Percentiles rank a stretch among this genome's conserved stretches.
Evolutionary conservation across 2,888 invertebrate species (phyloP).

Genomic region (Cheilosia soror): DNA sequence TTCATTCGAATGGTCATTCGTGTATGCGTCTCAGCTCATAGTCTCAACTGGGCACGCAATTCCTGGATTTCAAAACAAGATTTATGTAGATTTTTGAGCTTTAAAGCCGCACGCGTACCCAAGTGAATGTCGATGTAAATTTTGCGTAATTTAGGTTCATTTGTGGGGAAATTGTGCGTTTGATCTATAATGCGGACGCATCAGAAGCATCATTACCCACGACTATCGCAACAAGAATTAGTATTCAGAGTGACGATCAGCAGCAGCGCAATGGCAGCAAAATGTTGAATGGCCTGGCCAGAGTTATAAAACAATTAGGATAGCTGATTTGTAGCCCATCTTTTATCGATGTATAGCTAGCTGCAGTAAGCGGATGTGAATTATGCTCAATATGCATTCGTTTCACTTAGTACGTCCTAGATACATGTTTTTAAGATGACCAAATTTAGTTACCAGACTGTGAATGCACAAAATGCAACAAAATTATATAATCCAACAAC

Average conservation of each 20-base stretch:
- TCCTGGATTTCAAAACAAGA: conserved; percentile 69
- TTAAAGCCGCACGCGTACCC: conserved; percentile 59
- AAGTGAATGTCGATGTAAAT: conserved; percentile 57
- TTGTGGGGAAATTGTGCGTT: conserved; percentile 68
- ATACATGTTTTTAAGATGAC: no score
- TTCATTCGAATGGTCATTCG: neutral
- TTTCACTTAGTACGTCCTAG: no score
- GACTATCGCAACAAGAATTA: conserved; percentile 45
- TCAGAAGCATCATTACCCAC: conserved; percentile 65
- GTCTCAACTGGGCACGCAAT: conserved; percentile 41
- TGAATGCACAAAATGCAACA: neutral
- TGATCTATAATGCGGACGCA: conserved; percentile 54
- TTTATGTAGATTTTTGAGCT: conserved; percentile 69
- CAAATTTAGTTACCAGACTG: no score
- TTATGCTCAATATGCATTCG: neutral
- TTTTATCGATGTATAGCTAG: conserved; percentile 24
- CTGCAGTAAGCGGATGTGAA: conserved; percentile 7
- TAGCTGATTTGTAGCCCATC: conserved; percentile 57
- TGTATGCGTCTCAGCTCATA: neutral
- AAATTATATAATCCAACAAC: neutral
- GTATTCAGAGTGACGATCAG: conserved; percentile 58
- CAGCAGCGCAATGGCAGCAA: conserved; percentile 11
- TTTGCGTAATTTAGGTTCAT: conserved; percentile 69
- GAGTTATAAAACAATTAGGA: conserved; percentile 65
- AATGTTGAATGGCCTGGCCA: conserved; percentile 39